Base-by-base conservation (phyloP, 2,888 invertebrate genomes). In the Nesidiocoris tenuis region DNA sequence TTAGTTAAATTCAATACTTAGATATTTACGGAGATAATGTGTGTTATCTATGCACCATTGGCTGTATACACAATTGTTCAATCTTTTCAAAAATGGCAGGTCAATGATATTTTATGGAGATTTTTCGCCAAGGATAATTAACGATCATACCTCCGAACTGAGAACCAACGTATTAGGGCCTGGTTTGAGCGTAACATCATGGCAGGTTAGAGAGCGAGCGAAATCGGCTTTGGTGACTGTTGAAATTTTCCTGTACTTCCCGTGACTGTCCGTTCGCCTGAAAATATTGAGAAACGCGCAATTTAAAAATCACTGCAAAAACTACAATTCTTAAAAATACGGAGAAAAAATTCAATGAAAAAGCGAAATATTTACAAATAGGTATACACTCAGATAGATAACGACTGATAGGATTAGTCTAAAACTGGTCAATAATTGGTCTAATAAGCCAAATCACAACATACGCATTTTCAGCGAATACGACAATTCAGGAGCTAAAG, bases 201-300 rank as follows among this genome's bases (percentile, higher is more conserved):
- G 84, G 0, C 84, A 83, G 16, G 82, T 82, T n/a, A 92, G 87
- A 77, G 86, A 86, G 77, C 86, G 86, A 18, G 87, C 87, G 80
- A 89, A 92, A 82, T 90, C 91, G 61, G 88, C 88, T 80, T 90
- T 88, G 0, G 86, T 82, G 1, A 90, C 89, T 1, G 88, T 87
- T 0, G 89, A 90, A 0, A 90, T 87, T 83, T 91, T 90, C 56
- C 90, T 86, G 85, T 68, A 85, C 81, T 80, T 84, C 81, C 55
- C 81, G 78, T 83, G 83, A 79, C 84, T 85, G 78, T 84, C 85
- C 76, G 83, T 82, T 19, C 85, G 80, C 78, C 84, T 84, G 21
- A 59, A 70, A 76, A 16, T 80, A 71, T 24, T 2, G 16, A 70
- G 0, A 66, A 18, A 66, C 9, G 3, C 7, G 7, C n/a, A 61